Evolutionary conservation across 2,888 invertebrate species (phyloP).

Genomic region (Cerceris ruficornis): DNA sequence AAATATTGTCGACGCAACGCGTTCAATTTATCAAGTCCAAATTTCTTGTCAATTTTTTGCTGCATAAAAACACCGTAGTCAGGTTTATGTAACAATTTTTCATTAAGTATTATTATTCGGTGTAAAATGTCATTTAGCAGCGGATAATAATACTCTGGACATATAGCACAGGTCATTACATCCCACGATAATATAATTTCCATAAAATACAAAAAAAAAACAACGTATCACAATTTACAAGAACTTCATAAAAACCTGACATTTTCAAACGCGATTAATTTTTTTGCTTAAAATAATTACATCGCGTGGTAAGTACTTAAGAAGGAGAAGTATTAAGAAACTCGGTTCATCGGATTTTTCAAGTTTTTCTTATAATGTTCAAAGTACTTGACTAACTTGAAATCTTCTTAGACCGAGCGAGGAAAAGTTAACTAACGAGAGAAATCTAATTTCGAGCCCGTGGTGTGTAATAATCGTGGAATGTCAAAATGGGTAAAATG

Average conservation of each 20-base stretch:
- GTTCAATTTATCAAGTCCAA: too few relatives aligned
- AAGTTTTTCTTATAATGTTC: slow-evolving; percentile 17
- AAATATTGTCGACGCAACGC: too few relatives aligned
- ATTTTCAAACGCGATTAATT: background rate
- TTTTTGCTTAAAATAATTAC: slow-evolving; percentile 15
- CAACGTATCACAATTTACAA: background rate
- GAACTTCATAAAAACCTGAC: background rate
- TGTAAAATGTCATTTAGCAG: background rate
- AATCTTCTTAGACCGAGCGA: slow-evolving; percentile 27
- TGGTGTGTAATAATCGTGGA: slow-evolving; percentile 33
- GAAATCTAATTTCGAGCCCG: slow-evolving; percentile 29
- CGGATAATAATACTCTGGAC: too few relatives aligned
- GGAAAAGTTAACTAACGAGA: slow-evolving; percentile 33
- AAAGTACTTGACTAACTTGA: slow-evolving; percentile 30
- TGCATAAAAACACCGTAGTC: background rate
- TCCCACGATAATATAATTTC: background rate
- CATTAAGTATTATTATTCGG: background rate
- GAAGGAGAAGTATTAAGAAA: background rate
- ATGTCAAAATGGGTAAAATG: slow-evolving; percentile 50
- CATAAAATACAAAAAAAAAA: background rate
- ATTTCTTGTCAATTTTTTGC: too few relatives aligned
- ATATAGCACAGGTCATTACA: background rate
- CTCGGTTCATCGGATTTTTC: slow-evolving; percentile 31
- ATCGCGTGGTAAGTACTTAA: slow-evolving; percentile 16
- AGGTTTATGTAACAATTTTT: background rate